Evolutionary conservation across 2,888 invertebrate species (phyloP), one percentile per base, ranked within the genome.

Genomic region (Agrochola lychnidis): DNA sequence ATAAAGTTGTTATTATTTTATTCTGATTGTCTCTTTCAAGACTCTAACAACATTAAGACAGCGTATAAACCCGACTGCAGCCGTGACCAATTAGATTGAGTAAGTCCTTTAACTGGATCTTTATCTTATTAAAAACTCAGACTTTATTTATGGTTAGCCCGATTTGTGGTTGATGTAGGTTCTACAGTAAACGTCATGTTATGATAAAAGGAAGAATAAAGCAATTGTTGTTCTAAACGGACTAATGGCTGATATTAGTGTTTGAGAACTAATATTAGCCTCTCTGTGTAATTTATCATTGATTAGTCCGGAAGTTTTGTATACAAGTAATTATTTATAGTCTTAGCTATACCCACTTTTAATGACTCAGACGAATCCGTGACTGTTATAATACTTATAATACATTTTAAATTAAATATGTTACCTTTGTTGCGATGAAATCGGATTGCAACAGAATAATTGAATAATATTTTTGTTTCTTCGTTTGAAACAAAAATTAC

Each of bases 241-340:
- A 69, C 9, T 25, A 6, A 48, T 42, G 10, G 14, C 4, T 68
- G 45, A 57, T 40, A 56, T 59, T 57, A 45, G 25, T 36, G 30
- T 62, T 84, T 70, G 19, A 25, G 53, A 68, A 63, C 51, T 48
- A 81, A 74, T 51, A 76, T 68, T 61, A 76, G 25, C 59, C 53
- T 14, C 48, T 30, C 19, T 5, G 19, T 45, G 64, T 70, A 70
- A 66, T 74, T 71, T 67, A 72, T 76, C 62, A 70, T 79, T 78
- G 71, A 70, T 68, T 76, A 25, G 51, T 70, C 36, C 72, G 83
- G 76, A 86, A 86, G 83, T 79, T 75, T 82, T 56, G 59, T 57
- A 40, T 22, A 16, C 59, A 62, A 61, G 68, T 67, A 59, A 70
- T 72, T 67, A 85, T 71, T 73, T 71, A 56, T 57, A 45, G n/a